phyloP scores from a whole-genome alignment of 2,888 invertebrate genomes.

The Troides helena region DNA sequence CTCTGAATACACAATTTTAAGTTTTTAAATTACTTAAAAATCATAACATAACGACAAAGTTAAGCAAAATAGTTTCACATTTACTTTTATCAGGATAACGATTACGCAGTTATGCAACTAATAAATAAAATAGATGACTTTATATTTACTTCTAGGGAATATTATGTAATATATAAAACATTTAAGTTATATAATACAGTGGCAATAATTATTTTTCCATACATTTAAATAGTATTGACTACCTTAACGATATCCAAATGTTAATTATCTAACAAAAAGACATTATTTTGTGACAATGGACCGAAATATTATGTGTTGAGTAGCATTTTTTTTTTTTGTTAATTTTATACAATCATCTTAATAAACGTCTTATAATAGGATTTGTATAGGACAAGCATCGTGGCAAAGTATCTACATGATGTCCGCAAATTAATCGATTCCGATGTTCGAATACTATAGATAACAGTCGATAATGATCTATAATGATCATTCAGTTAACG shows the following conservation, averaged over 20 bases:
- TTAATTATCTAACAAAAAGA: constrained; percentile 11
- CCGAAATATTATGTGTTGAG: constrained; percentile 2
- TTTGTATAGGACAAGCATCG: background rate
- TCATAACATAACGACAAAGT: too few species aligned
- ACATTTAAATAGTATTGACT: constrained; percentile 20
- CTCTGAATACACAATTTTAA: background rate
- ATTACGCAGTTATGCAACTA: background rate
- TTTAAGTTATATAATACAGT: background rate
- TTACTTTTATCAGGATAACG: background rate
- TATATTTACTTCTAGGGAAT: background rate
- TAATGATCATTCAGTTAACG: background rate
- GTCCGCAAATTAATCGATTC: background rate
- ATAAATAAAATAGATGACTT: background rate
- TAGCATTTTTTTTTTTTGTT: background rate
- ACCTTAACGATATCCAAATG: constrained; percentile 24
- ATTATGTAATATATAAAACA: background rate
- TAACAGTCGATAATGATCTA: background rate
- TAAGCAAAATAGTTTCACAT: too few species aligned
- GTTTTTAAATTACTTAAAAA: too few species aligned
- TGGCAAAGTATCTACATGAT: background rate
- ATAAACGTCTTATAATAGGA: background rate
- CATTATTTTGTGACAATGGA: constrained; percentile 13
- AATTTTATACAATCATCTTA: background rate
- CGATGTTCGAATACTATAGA: background rate
- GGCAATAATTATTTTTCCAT: constrained; percentile 8